phyloP scores from a whole-genome alignment of 2,888 invertebrate species.

The Biston stratarius region DNA sequence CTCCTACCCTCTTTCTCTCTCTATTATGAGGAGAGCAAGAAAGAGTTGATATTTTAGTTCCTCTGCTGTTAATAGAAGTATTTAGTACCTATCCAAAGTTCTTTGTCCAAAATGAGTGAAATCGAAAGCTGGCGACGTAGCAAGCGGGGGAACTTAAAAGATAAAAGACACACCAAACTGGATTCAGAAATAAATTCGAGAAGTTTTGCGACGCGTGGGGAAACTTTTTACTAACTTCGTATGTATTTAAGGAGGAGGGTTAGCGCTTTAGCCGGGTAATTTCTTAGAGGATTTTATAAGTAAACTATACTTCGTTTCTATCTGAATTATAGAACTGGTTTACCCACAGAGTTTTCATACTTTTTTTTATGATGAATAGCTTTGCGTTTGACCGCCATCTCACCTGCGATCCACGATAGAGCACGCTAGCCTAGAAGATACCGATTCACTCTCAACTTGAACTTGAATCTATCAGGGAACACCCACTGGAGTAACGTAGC shows the following conservation, averaged over 20 bases:
- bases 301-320: not conserved
- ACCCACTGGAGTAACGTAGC: too few species aligned
- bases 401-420: too few species aligned
- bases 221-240: constrained; percentile 43
- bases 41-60: not conserved
- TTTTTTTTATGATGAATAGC: too few species aligned
- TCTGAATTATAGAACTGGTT: not conserved
- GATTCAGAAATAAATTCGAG: constrained; percentile 47
- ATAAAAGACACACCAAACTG: constrained; percentile 49
- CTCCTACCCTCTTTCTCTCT: too few species aligned
- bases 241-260: constrained; percentile 42
- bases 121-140: constrained; percentile 45
- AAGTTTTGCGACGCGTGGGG: constrained; percentile 33
- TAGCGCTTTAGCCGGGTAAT: constrained; percentile 30
- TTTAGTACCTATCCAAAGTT: constrained; percentile 1
- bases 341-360: too few species aligned
- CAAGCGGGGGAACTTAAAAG: constrained; percentile 48
- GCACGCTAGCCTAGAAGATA: too few species aligned
- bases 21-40: too few species aligned
- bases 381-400: too few species aligned
- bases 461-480: too few species aligned
- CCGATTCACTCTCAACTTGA: too few species aligned
- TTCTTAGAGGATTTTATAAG: constrained; percentile 17
- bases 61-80: not conserved
- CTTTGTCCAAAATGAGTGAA: constrained; percentile 44